Evolutionary conservation across 1,140 invertebrate species (phyloP), one percentile per base, ranked within the genome.

Genomic region (Brachionus calyciflorus): DNA sequence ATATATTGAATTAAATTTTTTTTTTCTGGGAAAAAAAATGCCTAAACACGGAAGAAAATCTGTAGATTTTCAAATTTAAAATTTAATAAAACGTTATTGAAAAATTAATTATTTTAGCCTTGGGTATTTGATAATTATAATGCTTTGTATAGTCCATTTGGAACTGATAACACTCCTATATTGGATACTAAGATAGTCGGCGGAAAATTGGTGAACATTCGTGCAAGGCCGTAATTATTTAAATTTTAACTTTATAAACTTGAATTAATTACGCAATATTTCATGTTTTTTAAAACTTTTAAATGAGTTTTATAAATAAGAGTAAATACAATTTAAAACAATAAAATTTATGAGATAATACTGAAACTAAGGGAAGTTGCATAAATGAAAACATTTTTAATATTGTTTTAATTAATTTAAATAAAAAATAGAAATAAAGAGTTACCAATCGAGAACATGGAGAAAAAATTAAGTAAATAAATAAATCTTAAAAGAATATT

Each of bases 1-100:
- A n/a, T n/a, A n/a, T n/a, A 53, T 4, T 12, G 17, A 55, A 3
- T 57, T 57, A 37, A 37, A 37, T 57, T n/a, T 63, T 41, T 40
- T 40, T 41, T 40, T 37, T 4, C 30, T 40, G 19, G 14, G 19
- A 63, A 17, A 19, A 40, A 40, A 26, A 65, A 65, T 65, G 60
- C 60, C 60, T 24, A 65, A 65, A 65, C 40, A 65, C 60, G 60
- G 60, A 65, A 65, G 60, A 65, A 65, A 12, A 24, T 65, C 60
- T 24, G 60, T 65, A 65, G 44, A 30, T 12, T 41, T 24, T 41
- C 30, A 24, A 44, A 24, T 46, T 44, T 12, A 28, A n/a, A 60
- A 33, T 33, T 3, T n/a, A 4, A 44, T 49, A 19, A 19, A 19
- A 1, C 17, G 17, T 49, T 21, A 49, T 19, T 24, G 19, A 24